Evolutionary conservation across 1,140 invertebrate species (phyloP).

Genomic region (Agraylea sexmaculata): DNA sequence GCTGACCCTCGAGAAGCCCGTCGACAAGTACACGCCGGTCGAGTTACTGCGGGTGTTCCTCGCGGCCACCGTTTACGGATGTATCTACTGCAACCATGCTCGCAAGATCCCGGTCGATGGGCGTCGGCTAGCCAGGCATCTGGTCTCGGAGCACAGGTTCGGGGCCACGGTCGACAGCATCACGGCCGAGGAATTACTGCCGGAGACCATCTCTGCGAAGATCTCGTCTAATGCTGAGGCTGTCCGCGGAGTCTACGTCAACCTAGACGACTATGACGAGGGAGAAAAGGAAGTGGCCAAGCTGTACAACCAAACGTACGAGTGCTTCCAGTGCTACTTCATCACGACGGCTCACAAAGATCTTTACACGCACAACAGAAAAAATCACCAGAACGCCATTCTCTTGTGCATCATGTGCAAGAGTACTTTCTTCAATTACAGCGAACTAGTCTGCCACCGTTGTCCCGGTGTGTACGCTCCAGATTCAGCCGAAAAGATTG

Average conservation of each 20-base stretch:
- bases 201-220: conserved; percentile 54
- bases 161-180: conserved; percentile 57
- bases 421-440: conserved; percentile 72
- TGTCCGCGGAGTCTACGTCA: conserved; percentile 52
- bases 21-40: conserved; percentile 59
- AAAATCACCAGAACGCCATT: conserved; percentile 70
- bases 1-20: conserved; percentile 56
- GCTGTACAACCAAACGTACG: conserved; percentile 52
- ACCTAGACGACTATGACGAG: conserved; percentile 56
- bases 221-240: conserved; percentile 52
- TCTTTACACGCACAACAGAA: conserved; percentile 69
- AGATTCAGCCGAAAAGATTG: conserved; percentile 49
- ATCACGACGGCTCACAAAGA: conserved; percentile 65
- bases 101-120: conserved; percentile 70
- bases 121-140: conserved; percentile 62
- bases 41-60: conserved; percentile 61
- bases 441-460: conserved; percentile 70
- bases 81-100: conserved; percentile 75
- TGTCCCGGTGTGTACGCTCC: conserved; percentile 64
- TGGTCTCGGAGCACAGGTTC: conserved; percentile 65
- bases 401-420: conserved; percentile 75
- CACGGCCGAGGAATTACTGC: conserved; percentile 56
- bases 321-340: conserved; percentile 74
- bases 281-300: conserved; percentile 32
- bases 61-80: conserved; percentile 49